Evolutionary conservation across 2,113 vertebrate genomes (phyloP).

Genomic region (Henicopernis longicauda): DNA sequence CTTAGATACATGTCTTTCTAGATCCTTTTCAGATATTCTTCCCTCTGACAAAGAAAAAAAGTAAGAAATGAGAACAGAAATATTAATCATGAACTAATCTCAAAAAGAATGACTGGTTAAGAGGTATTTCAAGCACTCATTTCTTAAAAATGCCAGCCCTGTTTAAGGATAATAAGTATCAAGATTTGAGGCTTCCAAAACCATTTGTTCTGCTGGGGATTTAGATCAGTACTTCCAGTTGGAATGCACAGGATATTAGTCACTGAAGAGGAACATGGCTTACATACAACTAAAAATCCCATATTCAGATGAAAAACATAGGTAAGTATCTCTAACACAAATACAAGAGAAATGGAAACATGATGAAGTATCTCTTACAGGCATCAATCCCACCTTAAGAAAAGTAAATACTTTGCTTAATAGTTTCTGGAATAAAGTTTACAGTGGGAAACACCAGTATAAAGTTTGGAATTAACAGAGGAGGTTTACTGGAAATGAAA

Average conservation of each 20-base stretch:
- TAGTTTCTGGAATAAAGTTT: not conserved
- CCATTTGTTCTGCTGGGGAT: not conserved
- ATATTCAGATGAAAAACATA: not conserved
- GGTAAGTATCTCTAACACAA: not conserved
- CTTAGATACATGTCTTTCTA: conserved; percentile 74
- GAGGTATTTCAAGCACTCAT: not conserved
- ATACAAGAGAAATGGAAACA: not conserved
- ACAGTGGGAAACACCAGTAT: not conserved
- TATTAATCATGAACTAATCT: not conserved
- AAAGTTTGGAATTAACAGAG: not conserved
- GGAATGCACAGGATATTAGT: not conserved
- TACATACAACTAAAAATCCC: not conserved
- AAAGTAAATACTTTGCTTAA: not conserved
- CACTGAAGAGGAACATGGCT: not conserved
- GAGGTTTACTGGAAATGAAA: not conserved
- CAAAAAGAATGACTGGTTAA: not conserved
- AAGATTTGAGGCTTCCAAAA: not conserved
- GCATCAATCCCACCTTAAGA: not conserved
- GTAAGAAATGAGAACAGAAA: not conserved
- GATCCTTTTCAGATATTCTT: conserved; percentile 80
- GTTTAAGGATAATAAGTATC: not conserved
- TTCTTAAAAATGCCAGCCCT: not conserved
- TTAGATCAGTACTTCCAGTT: not conserved
- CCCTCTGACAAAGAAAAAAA: conserved; percentile 75
- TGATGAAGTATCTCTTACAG: not conserved